Conservation (phyloP, 2,888 invertebrate genomes). For the Meganola albula region DNA sequence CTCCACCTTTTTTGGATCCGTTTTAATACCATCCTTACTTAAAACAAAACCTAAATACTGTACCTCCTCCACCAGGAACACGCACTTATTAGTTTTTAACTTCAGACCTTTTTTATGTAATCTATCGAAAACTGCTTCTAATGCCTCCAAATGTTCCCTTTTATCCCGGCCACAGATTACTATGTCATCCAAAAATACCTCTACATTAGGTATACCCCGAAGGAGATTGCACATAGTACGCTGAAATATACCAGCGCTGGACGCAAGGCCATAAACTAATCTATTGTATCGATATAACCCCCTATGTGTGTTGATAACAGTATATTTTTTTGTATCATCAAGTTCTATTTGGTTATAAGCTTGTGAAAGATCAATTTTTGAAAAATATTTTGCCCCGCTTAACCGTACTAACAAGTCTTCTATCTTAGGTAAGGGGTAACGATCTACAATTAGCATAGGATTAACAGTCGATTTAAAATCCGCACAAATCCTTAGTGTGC, state of each 20-base stretch:
- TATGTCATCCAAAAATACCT: slow-evolving; percentile 1
- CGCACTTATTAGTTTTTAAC: neutral
- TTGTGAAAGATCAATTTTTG: slow-evolving; percentile 1
- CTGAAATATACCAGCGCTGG: slow-evolving; percentile 3
- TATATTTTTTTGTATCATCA: slow-evolving; percentile 4
- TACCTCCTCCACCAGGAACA: neutral
- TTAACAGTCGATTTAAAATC: slow-evolving; percentile 25
- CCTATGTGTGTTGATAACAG: slow-evolving; percentile 3
- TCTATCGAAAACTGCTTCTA: neutral
- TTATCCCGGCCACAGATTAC: slow-evolving; percentile 1
- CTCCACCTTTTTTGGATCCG: neutral
- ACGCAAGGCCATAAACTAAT: slow-evolving; percentile 2
- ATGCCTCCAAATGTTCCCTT: neutral
- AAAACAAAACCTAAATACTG: slow-evolving; percentile 1
- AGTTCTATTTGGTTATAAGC: slow-evolving; percentile 2
- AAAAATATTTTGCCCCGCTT: neutral
- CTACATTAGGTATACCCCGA: neutral
- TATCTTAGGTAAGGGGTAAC: slow-evolving; percentile 1
- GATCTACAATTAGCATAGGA: slow-evolving; percentile 2
- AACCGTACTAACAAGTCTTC: slow-evolving; percentile 1
- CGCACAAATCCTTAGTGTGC: slow-evolving; percentile 21
- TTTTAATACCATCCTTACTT: neutral
- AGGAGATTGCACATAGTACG: neutral
- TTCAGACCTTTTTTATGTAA: slow-evolving; percentile 1
- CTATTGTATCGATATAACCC: slow-evolving; percentile 1